Base-by-base conservation (phyloP, 2,888 invertebrate species). In the Blastobasis lacticolella region DNA sequence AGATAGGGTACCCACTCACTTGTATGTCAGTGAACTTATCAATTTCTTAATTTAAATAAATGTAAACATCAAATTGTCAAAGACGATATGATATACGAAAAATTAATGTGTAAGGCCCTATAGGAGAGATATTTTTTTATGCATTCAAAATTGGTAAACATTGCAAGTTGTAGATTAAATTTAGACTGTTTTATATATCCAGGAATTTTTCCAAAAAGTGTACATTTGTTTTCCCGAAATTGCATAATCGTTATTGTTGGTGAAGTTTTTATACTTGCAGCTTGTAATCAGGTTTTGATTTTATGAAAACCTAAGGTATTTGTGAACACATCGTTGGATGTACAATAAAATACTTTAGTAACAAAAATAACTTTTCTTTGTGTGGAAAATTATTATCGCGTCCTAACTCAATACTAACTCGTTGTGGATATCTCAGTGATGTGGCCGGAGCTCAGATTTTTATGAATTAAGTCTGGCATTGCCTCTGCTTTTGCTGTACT, bases 121-220 rank as follows among this genome's bases (percentile, higher is more conserved):
- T 82, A 80, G 80, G 77, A 85, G 78, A 84, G 78, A 85, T 88
- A 87, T 88, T 88, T 87, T 86, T 87, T 87, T 87, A 87, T 81
- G 78, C 86, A 79, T 83, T 84, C 83, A 77, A 81, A 84, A 78
- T 84, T 83, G 78, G 69, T 76, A 76, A 42, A 23, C 76, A 78
- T 74, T 66, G 74, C 80, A 66, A 73, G 62, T 73, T 73, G 66
- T 78, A 78, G 70, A 70, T 52, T 60, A 59, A 60, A 69, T 64
- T 67, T 75, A 71, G 51, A 52, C 51, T 38, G 53, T 54, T 54
- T 59, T 58, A 38, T 53, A 58, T 58, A 57, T 55, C 6, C n/a
- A n/a, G 9, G 10, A 42, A 8, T 42, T 42, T 5, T 52, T 56
- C 45, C 50, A 53, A 55, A 59, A 54, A 49, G 49, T 78, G 73